Evolutionary conservation across 2,113 vertebrate species (phyloP).

Genomic region (Scortum barcoo): DNA sequence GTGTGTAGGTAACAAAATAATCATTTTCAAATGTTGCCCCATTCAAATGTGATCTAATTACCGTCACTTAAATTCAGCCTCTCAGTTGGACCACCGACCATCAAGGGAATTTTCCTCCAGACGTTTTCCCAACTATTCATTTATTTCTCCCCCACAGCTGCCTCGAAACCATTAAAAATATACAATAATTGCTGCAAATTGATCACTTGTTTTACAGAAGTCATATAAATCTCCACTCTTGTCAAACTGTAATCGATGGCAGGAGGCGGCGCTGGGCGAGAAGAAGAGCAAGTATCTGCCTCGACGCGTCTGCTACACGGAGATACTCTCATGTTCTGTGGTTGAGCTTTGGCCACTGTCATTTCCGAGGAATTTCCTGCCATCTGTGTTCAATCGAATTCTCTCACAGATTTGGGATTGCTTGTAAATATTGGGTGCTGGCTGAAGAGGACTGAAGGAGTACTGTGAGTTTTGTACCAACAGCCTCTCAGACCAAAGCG

Average conservation of each 20-base stretch:
- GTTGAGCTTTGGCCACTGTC: constrained; percentile 95
- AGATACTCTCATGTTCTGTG: constrained; percentile 95
- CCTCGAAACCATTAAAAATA: constrained; percentile 72
- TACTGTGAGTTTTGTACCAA: constrained; percentile 86
- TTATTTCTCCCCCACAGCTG: constrained; percentile 78
- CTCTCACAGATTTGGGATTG: constrained; percentile 94
- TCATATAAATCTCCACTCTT: constrained; percentile 88
- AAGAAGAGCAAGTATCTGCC: constrained; percentile 83
- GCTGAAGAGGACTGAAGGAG: constrained; percentile 81
- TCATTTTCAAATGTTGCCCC: constrained; percentile 83
- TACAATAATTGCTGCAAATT: constrained; percentile 91
- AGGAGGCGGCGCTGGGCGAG: constrained; percentile 74
- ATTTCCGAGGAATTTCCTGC: constrained; percentile 99
- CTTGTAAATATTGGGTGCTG: constrained; percentile 96
- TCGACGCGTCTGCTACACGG: constrained; percentile 86
- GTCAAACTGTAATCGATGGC: constrained; percentile 89
- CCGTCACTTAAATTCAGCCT: constrained; percentile 75
- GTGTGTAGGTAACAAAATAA: constrained; percentile 81
- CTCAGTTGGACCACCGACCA: constrained; percentile 73
- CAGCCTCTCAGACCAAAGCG: constrained; percentile 84
- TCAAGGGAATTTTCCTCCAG: constrained; percentile 64
- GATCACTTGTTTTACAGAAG: constrained; percentile 94
- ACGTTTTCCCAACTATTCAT: constrained; percentile 74
- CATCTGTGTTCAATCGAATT: constrained; percentile 97
- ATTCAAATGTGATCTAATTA: constrained; percentile 82